Conservation (phyloP, 2,888 invertebrate genomes). For the Allolobophora icterica region DNA sequence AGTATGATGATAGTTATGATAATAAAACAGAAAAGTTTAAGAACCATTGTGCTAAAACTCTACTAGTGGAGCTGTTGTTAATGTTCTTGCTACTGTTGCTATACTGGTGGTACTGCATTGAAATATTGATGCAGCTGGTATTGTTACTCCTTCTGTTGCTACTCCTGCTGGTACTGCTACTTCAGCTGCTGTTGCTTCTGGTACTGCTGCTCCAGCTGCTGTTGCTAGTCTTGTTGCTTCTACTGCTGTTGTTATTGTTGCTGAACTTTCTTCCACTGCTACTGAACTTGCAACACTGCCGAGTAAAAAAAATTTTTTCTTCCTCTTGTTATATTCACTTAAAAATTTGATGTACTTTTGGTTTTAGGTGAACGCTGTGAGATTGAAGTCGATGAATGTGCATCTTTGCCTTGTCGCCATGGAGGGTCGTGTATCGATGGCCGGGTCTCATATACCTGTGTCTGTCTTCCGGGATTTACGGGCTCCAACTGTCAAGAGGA, state of each 20-base stretch:
- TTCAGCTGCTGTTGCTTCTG: neutral
- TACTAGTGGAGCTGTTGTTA: neutral
- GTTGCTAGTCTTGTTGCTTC: neutral
- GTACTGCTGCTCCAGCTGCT: neutral
- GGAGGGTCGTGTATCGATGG: slow-evolving; percentile 24
- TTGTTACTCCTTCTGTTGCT: neutral
- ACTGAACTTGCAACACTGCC: slow-evolving; percentile 7
- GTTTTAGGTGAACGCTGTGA: slow-evolving; percentile 26
- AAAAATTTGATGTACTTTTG: neutral
- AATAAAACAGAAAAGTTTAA: neutral
- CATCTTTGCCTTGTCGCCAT: slow-evolving; percentile 12
- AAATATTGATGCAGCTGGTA: too few species aligned
- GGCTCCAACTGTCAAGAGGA: slow-evolving; percentile 25
- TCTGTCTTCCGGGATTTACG: slow-evolving; percentile 20
- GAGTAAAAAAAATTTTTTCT: neutral
- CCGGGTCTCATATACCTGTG: neutral
- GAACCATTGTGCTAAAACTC: neutral
- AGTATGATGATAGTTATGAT: too few species aligned
- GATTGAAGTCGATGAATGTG: slow-evolving; percentile 33
- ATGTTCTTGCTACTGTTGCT: neutral
- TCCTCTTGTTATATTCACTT: neutral
- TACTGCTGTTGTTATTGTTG: neutral
- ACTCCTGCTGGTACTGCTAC: neutral
- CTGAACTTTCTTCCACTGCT: neutral
- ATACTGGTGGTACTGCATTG: neutral